Conservation (phyloP, 2,888 invertebrate species). For the Tachina fera region DNA sequence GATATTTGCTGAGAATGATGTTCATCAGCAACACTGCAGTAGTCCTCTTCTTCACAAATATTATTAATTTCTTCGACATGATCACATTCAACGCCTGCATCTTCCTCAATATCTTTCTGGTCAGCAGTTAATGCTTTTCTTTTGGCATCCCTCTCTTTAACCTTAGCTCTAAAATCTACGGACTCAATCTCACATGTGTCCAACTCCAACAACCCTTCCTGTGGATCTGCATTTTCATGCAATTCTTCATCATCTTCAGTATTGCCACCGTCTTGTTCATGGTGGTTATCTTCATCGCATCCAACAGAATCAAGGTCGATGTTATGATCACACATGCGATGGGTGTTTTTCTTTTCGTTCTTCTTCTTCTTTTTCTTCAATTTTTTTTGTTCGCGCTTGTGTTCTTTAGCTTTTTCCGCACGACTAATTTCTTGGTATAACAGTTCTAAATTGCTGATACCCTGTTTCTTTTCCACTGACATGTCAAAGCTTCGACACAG, state of each 20-base stretch:
- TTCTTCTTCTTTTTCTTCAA: constrained; percentile 90
- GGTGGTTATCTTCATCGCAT: constrained; percentile 75
- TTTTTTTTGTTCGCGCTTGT: constrained; percentile 94
- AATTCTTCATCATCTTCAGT: constrained; percentile 67
- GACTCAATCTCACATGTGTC: constrained; percentile 45
- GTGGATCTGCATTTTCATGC: constrained; percentile 47
- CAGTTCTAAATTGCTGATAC: constrained; percentile 93
- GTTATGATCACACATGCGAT: constrained; percentile 65
- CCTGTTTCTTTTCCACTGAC: constrained; percentile 94
- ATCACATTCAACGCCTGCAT: constrained; percentile 68
- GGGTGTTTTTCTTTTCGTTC: constrained; percentile 83
- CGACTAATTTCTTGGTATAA: constrained; percentile 94
- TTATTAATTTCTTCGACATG: constrained; percentile 54
- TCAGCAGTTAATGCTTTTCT: constrained; percentile 41
- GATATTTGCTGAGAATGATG: constrained; percentile 48
- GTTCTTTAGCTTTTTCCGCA: constrained; percentile 92
- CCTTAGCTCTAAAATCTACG: constrained; percentile 66
- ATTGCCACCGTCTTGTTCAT: constrained; percentile 79
- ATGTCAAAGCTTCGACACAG: constrained; percentile 95
- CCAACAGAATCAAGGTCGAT: constrained; percentile 82
- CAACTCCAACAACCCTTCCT: not conserved
- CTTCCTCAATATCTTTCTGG: constrained; percentile 62
- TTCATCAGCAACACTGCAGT: constrained; percentile 62
- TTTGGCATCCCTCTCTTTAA: constrained; percentile 34
- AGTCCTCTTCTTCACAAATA: constrained; percentile 60